Evolutionary conservation across 53 echinoderm and acorn worm species (phyloP).

Genomic region (Zoroaster sp.): DNA sequence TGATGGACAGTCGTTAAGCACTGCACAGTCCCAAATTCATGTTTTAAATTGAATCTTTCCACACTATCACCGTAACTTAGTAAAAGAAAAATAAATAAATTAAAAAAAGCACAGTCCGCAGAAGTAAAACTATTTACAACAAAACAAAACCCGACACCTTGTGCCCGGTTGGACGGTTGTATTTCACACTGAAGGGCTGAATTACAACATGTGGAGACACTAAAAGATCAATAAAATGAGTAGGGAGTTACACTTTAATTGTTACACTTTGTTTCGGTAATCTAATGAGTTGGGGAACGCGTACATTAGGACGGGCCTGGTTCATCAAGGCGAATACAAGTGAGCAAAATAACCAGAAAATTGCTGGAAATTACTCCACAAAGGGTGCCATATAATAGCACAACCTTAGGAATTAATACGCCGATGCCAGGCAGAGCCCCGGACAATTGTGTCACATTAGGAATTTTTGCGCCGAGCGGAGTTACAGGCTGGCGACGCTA

Average conservation of each 20-base stretch:
- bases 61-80: neutral
- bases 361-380: slow-evolving; percentile 19
- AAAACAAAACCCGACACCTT: neutral
- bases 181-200: neutral
- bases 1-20: no score
- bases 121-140: neutral
- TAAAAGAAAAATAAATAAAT: no score
- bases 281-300: neutral
- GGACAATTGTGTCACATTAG: slow-evolving; percentile 15
- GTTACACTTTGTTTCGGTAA: slow-evolving; percentile 29
- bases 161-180: neutral
- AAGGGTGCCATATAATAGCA: neutral
- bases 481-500: slow-evolving; percentile 11
- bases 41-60: neutral
- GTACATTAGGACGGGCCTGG: slow-evolving; percentile 6
- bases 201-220: neutral
- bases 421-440: neutral
- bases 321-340: slow-evolving; percentile 16
- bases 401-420: neutral
- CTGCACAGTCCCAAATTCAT: neutral
- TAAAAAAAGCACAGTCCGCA: neutral
- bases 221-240: slow-evolving; percentile 12
- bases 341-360: slow-evolving; percentile 13
- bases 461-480: neutral
- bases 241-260: neutral